A percentile compares a stretch with the other conserved stretches of the same genome.
These are phyloP conservation scores for Drosophila barbarae DNA, from an alignment of 2,888 invertebrate species.

Conservation along the genomic window DNA sequence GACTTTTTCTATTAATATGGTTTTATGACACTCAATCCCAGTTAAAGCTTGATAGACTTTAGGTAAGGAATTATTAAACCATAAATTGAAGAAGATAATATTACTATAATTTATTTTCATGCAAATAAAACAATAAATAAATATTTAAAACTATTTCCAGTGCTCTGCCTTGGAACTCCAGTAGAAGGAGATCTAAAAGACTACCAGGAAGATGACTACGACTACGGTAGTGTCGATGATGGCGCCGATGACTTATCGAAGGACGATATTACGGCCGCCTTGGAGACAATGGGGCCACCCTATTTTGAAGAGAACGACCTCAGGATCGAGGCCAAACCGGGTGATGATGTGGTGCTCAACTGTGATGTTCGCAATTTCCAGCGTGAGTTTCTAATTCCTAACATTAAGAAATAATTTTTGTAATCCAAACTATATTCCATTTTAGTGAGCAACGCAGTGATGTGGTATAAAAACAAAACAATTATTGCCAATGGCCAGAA, in stretches of 20 bases:
- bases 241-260: background rate
- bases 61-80: background rate
- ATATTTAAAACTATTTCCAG: slow-evolving; percentile 22
- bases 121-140: background rate
- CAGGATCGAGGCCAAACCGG: slow-evolving; percentile 59
- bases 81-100: background rate
- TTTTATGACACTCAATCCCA: background rate
- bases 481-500: slow-evolving; percentile 66
- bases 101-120: background rate
- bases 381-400: slow-evolving; percentile 53
- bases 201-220: slow-evolving; percentile 62
- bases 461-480: slow-evolving; percentile 73
- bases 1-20: slow-evolving; percentile 1
- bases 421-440: background rate
- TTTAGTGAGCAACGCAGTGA: slow-evolving; percentile 69
- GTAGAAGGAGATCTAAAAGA: slow-evolving; percentile 10
- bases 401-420: background rate
- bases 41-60: background rate
- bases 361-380: slow-evolving; percentile 75
- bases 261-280: slow-evolving; percentile 2
- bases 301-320: slow-evolving; percentile 68
- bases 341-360: slow-evolving; percentile 68
- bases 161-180: slow-evolving; percentile 46
- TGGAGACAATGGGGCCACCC: slow-evolving; percentile 40
- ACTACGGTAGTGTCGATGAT: slow-evolving; percentile 56